Percentiles rank a stretch among this genome's conserved stretches.
Conservation (phyloP, 2,797 vertebrate genomes). For the Mormyrus hasselquistii region DNA sequence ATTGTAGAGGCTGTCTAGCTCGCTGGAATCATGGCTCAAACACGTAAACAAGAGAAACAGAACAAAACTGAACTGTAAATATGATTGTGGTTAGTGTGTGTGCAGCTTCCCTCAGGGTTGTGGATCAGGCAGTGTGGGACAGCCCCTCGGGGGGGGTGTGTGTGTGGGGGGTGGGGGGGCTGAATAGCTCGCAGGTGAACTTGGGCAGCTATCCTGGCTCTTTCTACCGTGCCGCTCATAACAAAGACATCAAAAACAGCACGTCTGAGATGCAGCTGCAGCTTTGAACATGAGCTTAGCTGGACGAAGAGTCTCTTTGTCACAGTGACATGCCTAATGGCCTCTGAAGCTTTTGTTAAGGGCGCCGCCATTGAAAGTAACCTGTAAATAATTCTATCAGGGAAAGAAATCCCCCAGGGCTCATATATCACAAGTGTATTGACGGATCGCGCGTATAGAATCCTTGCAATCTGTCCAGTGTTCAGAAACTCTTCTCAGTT, state of each 20-base stretch:
- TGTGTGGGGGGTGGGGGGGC: background rate
- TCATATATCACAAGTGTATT: background rate
- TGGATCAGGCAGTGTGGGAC: background rate
- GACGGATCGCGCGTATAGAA: background rate
- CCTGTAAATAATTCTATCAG: background rate
- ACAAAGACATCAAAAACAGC: conserved; percentile 2
- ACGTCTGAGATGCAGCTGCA: background rate
- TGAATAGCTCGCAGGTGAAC: conserved; percentile 2
- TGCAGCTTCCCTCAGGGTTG: background rate
- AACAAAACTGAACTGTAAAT: background rate
- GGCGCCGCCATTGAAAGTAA: background rate
- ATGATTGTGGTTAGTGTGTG: background rate
- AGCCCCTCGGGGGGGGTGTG: background rate
- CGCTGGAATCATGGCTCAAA: background rate
- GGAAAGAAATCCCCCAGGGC: background rate
- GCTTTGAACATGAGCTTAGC: conserved; percentile 12
- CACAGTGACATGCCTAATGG: background rate
- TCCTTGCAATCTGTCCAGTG: background rate
- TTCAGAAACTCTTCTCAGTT: background rate
- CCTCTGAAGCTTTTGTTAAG: conserved; percentile 4
- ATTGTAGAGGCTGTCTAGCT: background rate
- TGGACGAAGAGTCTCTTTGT: conserved; percentile 1
- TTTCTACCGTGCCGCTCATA: background rate
- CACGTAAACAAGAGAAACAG: background rate
- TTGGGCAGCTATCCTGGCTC: background rate